Percentiles rank a stretch among this genome's conserved stretches.
These are phyloP conservation scores for Euwallacea fornicatus DNA, from an alignment of 1,140 invertebrate genomes.

Conservation along the genomic window DNA sequence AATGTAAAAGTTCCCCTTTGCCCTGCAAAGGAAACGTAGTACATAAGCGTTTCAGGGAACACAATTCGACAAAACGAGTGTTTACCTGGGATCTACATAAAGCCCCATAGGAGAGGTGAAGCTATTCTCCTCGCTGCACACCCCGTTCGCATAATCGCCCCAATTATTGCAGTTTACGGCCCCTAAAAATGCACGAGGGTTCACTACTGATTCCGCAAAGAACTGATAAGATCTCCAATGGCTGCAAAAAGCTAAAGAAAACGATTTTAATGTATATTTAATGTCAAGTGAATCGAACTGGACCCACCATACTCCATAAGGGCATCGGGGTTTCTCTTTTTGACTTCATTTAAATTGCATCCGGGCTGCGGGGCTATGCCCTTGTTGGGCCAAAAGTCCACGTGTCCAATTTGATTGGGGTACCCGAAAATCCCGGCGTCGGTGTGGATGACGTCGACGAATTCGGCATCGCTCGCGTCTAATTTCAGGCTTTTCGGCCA, in stretches of 20 bases:
- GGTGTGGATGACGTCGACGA: constrained; percentile 79
- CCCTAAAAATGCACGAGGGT: constrained; percentile 57
- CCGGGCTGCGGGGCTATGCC: constrained; percentile 67
- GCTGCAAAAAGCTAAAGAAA: constrained; percentile 69
- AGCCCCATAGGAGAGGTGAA: constrained; percentile 47
- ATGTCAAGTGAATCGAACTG: neutral
- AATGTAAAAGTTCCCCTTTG: constrained; percentile 47
- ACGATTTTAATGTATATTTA: neutral
- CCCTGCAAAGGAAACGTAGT: constrained; percentile 41
- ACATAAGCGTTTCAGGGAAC: neutral
- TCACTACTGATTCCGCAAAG: constrained; percentile 69
- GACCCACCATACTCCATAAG: constrained; percentile 47
- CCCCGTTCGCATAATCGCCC: constrained; percentile 59
- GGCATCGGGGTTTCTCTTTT: constrained; percentile 47
- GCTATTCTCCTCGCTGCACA: constrained; percentile 54
- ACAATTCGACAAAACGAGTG: neutral
- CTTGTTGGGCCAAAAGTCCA: constrained; percentile 73
- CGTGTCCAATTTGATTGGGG: constrained; percentile 64
- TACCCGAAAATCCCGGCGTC: constrained; percentile 69
- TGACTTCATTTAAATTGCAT: constrained; percentile 58
- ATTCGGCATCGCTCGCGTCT: constrained; percentile 64
- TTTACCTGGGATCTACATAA: constrained; percentile 44
- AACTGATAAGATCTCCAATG: constrained; percentile 70
- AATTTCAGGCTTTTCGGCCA: constrained; percentile 53
- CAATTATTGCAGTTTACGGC: constrained; percentile 63